These are phyloP conservation scores for Mellivora capensis DNA, from an alignment of 2,113 vertebrate genomes.

Conservation along the genomic window DNA sequence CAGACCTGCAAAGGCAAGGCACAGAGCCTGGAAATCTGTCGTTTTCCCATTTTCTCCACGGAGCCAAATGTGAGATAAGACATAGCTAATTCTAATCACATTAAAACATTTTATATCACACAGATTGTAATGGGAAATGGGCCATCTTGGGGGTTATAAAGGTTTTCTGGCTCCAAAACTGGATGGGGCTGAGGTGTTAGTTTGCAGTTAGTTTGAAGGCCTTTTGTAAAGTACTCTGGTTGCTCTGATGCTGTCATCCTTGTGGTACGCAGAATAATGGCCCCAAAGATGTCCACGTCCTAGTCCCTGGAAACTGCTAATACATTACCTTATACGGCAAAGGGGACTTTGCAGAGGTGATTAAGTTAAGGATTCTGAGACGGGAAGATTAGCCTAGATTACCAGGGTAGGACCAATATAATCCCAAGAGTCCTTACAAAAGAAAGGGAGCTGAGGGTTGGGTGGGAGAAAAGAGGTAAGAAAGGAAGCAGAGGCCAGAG, in stretches of 20 bases:
- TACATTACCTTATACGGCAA: not conserved
- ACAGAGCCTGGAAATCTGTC: constrained; percentile 19
- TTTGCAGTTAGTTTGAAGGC: not conserved
- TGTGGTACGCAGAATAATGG: not conserved
- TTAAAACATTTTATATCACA: not conserved
- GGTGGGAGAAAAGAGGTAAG: not conserved
- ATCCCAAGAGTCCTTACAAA: not conserved
- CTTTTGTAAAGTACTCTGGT: not conserved
- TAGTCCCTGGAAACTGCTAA: not conserved
- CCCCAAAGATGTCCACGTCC: not conserved
- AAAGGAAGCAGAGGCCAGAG: not conserved
- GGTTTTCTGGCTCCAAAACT: not conserved
- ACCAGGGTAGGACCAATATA: not conserved
- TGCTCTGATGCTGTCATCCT: no score
- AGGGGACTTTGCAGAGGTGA: not conserved
- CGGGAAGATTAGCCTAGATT: not conserved
- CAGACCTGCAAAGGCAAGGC: constrained; percentile 65
- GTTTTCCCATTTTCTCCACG: not conserved
- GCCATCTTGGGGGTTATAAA: not conserved
- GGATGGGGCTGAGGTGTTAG: not conserved
- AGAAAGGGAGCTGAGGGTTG: not conserved
- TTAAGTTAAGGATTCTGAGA: not conserved
- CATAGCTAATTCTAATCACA: not conserved
- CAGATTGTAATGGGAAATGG: not conserved
- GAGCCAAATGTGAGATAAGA: constrained; percentile 53